Percentiles rank a stretch among this genome's conserved stretches.
phyloP scores from a whole-genome alignment of 2,113 vertebrate genomes.

The Stegostoma tigrinum region DNA sequence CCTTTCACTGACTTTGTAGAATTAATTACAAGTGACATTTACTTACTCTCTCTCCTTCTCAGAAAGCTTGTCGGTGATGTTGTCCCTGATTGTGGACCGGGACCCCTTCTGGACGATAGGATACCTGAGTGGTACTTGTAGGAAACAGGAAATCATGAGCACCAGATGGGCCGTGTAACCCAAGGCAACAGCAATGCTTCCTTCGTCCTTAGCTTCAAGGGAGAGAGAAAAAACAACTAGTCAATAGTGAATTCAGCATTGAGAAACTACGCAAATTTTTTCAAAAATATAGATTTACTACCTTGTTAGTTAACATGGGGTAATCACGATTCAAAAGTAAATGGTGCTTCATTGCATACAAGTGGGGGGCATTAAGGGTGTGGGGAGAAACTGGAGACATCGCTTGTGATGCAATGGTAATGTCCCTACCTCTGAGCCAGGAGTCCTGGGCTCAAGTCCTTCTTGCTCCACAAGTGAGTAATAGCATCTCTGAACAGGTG shows the following conservation, averaged over 20 bases:
- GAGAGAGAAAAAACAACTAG: slow-evolving; percentile 33
- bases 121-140: slow-evolving; percentile 94
- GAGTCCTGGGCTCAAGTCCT: too few species aligned
- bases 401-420: too few species aligned
- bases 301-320: not conserved
- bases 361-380: not conserved
- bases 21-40: not conserved
- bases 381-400: too few species aligned
- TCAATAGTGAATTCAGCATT: not conserved
- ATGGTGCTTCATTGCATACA: not conserved
- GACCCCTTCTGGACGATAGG: slow-evolving; percentile 94
- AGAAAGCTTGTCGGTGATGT: slow-evolving; percentile 90
- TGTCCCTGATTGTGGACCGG: slow-evolving; percentile 90
- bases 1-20: not conserved
- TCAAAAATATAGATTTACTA: not conserved
- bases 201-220: slow-evolving; percentile 86
- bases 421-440: too few species aligned
- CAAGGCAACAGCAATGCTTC: slow-evolving; percentile 88
- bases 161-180: slow-evolving; percentile 96
- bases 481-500: too few species aligned
- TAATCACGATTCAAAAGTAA: not conserved
- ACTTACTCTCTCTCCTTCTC: slow-evolving; percentile 98
- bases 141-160: slow-evolving; percentile 94
- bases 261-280: not conserved
- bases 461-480: too few species aligned